Base-by-base conservation (phyloP, 2,797 vertebrate species). In the Mormyrus proboscirostris region DNA sequence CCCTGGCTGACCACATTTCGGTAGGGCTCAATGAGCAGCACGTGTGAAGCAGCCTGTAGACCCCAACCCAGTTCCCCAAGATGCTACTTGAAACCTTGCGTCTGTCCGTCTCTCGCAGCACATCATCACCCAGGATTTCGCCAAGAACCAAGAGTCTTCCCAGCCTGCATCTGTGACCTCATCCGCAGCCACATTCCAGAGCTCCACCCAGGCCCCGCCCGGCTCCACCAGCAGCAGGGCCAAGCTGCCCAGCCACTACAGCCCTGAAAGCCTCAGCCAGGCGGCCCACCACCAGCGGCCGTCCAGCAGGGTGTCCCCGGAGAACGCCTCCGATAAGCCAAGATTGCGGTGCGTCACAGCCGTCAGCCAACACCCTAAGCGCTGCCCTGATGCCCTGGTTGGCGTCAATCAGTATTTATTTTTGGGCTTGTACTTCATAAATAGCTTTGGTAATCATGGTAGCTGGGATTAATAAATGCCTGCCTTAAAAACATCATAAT, bases 121-220 rank as follows among this genome's bases (percentile, higher is more conserved):
- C 94, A 99, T 99, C 93, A 99, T 99, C 94, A 99, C 98, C 88
- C 98, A 99, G 94, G 98, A 99, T 94, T 99, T 99, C 91, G 98
- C 98, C 93, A 96, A 98, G 94, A 99, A 97, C 94, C 98, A 99
- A 93, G 97, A 98, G 22, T 90, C 95, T 87, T 94, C 96, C 51
- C 96, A 97, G 69, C 92, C 96, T 93, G 91, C 95, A 94, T 92
- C 95, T 94, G 91, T 95, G 94, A 90, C 95, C 90, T 95, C 97
- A 49, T 95, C 95, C 86, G 94, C 95, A 59, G 90, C 96, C 93
- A 97, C 98, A 97, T 99, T 99, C 98, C 98, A 99, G 93, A 98
- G 94, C 85, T 95, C 96, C 44, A 94, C 92, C 33, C 95, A 97
- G 79, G 89, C 94, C 25, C 93, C 96, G 89, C 90, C 96, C 88